These are phyloP conservation scores for Spodoptera frugiperda DNA, from an alignment of 1,140 invertebrate genomes.

Conservation along the genomic window DNA sequence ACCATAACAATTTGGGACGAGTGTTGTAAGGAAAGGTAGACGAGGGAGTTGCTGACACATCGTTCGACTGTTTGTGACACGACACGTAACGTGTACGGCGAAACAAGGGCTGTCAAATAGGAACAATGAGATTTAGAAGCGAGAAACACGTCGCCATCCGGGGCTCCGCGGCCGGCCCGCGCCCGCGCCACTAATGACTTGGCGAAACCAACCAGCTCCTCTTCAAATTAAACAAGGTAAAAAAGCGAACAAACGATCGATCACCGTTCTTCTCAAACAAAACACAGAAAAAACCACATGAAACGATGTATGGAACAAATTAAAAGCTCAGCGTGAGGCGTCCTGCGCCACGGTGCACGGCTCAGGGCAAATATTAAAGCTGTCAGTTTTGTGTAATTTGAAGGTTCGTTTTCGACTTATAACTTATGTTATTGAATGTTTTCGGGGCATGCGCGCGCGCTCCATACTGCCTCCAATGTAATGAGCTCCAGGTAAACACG, in stretches of 20 bases:
- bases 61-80: slow-evolving; percentile 23
- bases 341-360: slow-evolving; percentile 64
- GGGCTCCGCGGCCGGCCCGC: slow-evolving; percentile 53
- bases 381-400: slow-evolving; percentile 85
- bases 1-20: not conserved
- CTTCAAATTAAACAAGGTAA: slow-evolving; percentile 83
- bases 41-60: slow-evolving; percentile 20
- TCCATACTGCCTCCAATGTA: slow-evolving; percentile 56
- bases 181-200: slow-evolving; percentile 79
- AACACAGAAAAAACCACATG: slow-evolving; percentile 80
- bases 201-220: slow-evolving; percentile 76
- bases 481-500: slow-evolving; percentile 63
- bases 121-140: slow-evolving; percentile 65
- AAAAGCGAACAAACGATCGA: slow-evolving; percentile 81
- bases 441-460: slow-evolving; percentile 56
- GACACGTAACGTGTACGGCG: slow-evolving; percentile 21
- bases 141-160: slow-evolving; percentile 53
- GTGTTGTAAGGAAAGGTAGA: not conserved
- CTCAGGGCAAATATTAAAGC: slow-evolving; percentile 84
- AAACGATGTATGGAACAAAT: slow-evolving; percentile 85
- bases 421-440: slow-evolving; percentile 83
- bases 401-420: slow-evolving; percentile 80
- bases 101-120: slow-evolving; percentile 57
- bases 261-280: slow-evolving; percentile 77
- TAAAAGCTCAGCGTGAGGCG: slow-evolving; percentile 83